Percentiles rank a stretch among this genome's conserved stretches.
phyloP scores from a whole-genome alignment of 2,113 vertebrate species.

The Pandion haliaetus region DNA sequence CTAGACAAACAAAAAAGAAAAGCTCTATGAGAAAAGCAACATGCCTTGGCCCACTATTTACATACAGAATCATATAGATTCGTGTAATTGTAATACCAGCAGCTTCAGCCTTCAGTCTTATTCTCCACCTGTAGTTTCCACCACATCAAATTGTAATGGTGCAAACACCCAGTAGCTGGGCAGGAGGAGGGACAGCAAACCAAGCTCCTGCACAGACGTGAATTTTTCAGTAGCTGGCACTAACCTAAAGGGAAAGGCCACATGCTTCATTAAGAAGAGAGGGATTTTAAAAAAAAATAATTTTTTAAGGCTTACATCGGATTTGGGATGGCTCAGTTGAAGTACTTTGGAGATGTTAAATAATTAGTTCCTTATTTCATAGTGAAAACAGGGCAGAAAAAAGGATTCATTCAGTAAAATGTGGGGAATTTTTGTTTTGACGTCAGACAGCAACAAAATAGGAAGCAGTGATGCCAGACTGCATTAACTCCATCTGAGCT shows the following conservation, averaged over 20 bases:
- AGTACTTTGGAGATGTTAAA: neutral
- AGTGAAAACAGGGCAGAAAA: constrained; percentile 3
- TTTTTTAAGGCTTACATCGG: constrained; percentile 20
- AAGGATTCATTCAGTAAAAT: neutral
- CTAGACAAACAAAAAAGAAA: neutral
- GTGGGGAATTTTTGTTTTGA: neutral
- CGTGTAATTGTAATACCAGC: neutral
- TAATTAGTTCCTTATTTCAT: constrained; percentile 39
- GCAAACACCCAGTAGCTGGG: neutral
- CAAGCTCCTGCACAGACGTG: neutral
- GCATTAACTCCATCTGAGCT: neutral
- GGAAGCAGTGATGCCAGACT: neutral
- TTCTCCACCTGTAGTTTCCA: neutral
- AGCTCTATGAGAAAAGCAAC: neutral
- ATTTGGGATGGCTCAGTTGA: constrained; percentile 27
- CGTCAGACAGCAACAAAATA: neutral
- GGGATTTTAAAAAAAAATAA: neutral
- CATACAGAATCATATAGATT: neutral
- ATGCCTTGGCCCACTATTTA: neutral
- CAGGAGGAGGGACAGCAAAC: neutral
- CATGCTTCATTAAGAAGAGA: neutral
- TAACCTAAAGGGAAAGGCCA: constrained; percentile 26
- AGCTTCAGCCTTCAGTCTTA: neutral
- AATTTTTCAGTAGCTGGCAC: constrained; percentile 28
- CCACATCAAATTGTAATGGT: neutral